Evolutionary conservation across 1,140 invertebrate genomes (phyloP).

Genomic region (Bombus sibiricus): DNA sequence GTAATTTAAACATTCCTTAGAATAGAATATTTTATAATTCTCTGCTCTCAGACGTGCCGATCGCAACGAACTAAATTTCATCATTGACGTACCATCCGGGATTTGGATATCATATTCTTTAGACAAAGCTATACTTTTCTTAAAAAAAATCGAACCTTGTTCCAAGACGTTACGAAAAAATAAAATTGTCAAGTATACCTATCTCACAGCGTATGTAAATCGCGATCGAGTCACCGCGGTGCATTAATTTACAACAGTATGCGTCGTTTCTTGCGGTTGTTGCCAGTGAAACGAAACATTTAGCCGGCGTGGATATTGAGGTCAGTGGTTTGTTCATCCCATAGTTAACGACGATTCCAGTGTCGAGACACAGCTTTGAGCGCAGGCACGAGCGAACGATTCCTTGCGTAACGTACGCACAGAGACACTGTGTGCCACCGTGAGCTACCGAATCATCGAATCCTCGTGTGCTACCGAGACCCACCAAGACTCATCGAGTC

Average conservation of each 20-base stretch:
- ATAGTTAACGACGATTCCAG: slow-evolving; percentile 55
- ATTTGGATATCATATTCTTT: background rate
- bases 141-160: too few species aligned
- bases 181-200: background rate
- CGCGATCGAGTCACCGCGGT: background rate
- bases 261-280: slow-evolving; percentile 16
- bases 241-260: slow-evolving; percentile 13
- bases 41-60: background rate
- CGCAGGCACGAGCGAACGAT: slow-evolving; percentile 17
- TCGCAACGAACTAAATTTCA: background rate
- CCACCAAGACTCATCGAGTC: background rate
- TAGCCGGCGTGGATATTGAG: slow-evolving; percentile 39
- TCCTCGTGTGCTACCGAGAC: background rate
- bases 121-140: too few species aligned
- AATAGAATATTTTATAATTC: background rate
- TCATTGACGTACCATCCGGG: too few species aligned
- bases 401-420: slow-evolving; percentile 51
- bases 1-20: background rate
- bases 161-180: background rate
- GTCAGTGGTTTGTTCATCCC: slow-evolving; percentile 54
- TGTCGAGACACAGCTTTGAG: slow-evolving; percentile 41
- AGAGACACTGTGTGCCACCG: background rate
- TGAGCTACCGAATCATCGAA: background rate
- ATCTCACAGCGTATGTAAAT: background rate
- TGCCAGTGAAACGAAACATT: slow-evolving; percentile 49